Evolutionary conservation across 2,113 vertebrate species (phyloP).

Genomic region (Microcebus lehilahytsara): DNA sequence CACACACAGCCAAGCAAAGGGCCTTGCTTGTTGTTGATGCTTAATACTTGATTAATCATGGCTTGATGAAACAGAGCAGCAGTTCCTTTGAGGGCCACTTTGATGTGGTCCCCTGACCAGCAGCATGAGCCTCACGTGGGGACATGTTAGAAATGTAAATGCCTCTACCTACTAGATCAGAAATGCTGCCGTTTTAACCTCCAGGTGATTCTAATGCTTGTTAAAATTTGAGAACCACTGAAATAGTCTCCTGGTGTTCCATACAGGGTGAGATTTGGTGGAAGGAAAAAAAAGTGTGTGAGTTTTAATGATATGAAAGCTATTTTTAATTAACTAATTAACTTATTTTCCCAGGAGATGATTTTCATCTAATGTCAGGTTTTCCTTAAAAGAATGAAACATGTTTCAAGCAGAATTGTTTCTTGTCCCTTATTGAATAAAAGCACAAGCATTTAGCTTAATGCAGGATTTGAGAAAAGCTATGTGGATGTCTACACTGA

Average conservation of each 20-base stretch:
- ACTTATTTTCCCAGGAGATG: neutral
- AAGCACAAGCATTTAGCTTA: neutral
- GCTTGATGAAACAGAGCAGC: neutral
- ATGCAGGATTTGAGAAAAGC: neutral
- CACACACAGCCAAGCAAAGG: neutral
- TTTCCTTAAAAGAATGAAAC: constrained; percentile 26
- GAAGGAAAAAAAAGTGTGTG: neutral
- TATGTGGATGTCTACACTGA: neutral
- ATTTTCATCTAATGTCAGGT: neutral
- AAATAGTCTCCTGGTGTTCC: neutral
- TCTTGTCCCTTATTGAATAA: constrained; percentile 1
- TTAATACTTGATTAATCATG: neutral
- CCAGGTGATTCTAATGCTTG: neutral
- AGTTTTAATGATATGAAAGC: neutral
- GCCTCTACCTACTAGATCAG: neutral
- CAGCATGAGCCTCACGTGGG: too few relatives aligned
- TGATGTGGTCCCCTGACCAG: neutral
- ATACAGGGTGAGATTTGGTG: neutral
- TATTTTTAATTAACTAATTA: neutral
- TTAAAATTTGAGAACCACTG: neutral
- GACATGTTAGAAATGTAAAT: neutral
- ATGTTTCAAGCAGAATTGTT: neutral
- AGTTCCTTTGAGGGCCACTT: neutral
- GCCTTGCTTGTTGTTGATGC: neutral
- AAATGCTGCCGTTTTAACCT: neutral